Evolutionary conservation across 2,797 vertebrate species (phyloP), one percentile per base, ranked within the genome.

Genomic region (Macrochelys suwanniensis): DNA sequence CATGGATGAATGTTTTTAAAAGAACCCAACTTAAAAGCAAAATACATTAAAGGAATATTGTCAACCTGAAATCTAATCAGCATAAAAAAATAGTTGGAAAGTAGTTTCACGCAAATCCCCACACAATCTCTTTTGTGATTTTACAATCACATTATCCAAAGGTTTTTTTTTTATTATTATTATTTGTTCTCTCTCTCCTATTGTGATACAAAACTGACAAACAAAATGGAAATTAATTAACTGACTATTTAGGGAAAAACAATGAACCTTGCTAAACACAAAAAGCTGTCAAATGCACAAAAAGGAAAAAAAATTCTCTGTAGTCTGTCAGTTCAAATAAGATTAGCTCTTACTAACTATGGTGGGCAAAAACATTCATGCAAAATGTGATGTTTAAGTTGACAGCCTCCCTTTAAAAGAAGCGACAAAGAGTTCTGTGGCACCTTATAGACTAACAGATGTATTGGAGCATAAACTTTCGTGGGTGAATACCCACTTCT

Each of bases 21-120:
- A 6, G 25, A 16, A 31, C 6, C 54, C 42, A 51, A 0, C 37
- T 5, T 2, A 56, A 6, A 4, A 51, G 33, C 2, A 28, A 42
- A 11, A 21, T 49, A 1, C 8, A 2, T 37, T 51, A 50, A 26
- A 11, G 11, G 8, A 71, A 5, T 51, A 0, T 9, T 33, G 31
- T 11, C 19, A 37, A 23, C 19, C 6, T 42, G n/a, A 42, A 71
- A 71, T 6, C n/a, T 6, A 71, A 19, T 11, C 65, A 71, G 42
- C n/a, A 71, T 23, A 37, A 68, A 68, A 68, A 68, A 37, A 37
- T n/a, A 37, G n/a, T 71, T 71, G 37, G 37, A 71, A 71, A 21
- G n/a, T n/a, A 37, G 15, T 21, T 21, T 37, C n/a, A 37, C 16
- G 7, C 59, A 61, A 61, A 61, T 71, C 5, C 19, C 37, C n/a